Base-by-base conservation (phyloP, 2,888 invertebrate species). In the Lycocerus yunnanus region DNA sequence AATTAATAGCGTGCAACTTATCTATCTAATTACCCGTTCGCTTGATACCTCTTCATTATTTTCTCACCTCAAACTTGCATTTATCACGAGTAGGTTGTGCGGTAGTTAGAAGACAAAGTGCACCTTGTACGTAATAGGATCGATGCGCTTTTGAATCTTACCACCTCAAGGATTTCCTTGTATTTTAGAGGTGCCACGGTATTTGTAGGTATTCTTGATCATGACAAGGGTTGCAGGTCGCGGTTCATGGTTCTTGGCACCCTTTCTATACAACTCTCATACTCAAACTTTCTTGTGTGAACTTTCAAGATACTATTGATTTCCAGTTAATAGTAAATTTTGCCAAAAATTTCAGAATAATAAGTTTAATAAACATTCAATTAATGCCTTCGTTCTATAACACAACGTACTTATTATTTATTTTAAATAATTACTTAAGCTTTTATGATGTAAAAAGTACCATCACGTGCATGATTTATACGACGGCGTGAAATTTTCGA, bases 221-320 rank as follows among this genome's bases (percentile, higher is more conserved):
- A 63, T 74, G 74, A 74, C 74, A 74, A 74, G 74, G 74, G 74
- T 74, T 74, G 6, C 71, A 60, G 65, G 63, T 68, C 58, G 70
- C 58, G 70, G 68, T 71, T 74, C 67, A 71, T 74, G 68, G 74
- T 71, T 74, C 71, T 74, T 74, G 67, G 70, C 74, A 74, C 70
- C 66, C 67, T 74, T 73, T 71, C 66, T 24, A 59, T 18, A 20
- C 60, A 74, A 74, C 63, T 74, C 68, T 74, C 63, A 70, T 70
- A 74, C 70, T 71, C 58, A 71, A 71, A 71, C 66, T 66, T 70
- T 71, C 71, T 15, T 66, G 24, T 27, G 43, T 65, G 58, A 66
- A 65, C 20, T 66, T 66, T 71, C 20, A 66, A 43, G 43, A 43
- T 43, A 43, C 43, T 43, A 43, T 43, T 5, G 43, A 43, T 43